Base-by-base conservation (phyloP, 53 echinoderm and acorn worm species). In the Paracentrotus lividus region DNA sequence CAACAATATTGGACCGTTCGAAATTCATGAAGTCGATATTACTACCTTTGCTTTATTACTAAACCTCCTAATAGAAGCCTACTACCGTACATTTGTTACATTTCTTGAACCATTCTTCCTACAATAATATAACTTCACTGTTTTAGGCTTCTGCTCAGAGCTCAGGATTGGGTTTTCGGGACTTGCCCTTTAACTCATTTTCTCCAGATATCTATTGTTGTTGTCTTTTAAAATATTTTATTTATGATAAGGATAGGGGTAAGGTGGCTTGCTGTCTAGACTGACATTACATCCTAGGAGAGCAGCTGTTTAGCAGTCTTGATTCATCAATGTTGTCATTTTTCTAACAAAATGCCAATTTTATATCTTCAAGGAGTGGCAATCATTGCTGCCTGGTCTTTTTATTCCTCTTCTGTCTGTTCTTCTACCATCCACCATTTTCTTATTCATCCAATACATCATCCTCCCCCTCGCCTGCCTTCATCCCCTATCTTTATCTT, bases 281-380 rank as follows among this genome's bases (percentile, higher is more conserved):
- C 78, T 43, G 16, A 45, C 24, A 45, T 24, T 6, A 78, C 9
- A 26, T 45, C 78, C 45, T 47, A 24, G 26, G 24, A 45, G 78
- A 78, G 45, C 43, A 78, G 44, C 78, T 78, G 45, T 78, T 78
- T 78, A 8, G 47, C 13, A 78, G 78, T n/a, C 45, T 18, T 9
- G n/a, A n/a, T 45, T 78, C 78, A 78, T n/a, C n/a, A n/a, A 78
- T 78, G 78, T 45, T 78, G 78, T 78, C 78, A 78, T 78, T 47
- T 78, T 69, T n/a, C n/a, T 8, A 69, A 69, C 34, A 32, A 26
- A 4, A 15, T 38, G 44, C 44, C 78, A 78, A n/a, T 38, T 18
- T 26, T 45, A 15, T 78, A 47, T 38, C 47, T 45, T 45, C 15
- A 47, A 77, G 78, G 78, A 78, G 78, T 0, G 10, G 2, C 78